Evolutionary conservation across 2,113 vertebrate species (phyloP).

Genomic region (Cavia porcellus): DNA sequence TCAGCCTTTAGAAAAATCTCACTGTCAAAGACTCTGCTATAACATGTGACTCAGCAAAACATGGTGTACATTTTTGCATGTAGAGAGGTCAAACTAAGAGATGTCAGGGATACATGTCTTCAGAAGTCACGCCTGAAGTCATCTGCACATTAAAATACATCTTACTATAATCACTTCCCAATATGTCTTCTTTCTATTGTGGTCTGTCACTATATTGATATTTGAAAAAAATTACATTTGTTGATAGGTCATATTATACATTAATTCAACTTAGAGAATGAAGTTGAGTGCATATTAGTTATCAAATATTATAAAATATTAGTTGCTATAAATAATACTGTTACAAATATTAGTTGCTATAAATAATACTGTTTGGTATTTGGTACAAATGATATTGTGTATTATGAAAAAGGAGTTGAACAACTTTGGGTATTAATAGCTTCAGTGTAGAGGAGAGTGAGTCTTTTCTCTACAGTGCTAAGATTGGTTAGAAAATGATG

Average conservation of each 20-base stretch:
- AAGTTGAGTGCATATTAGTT: not conserved
- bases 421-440: not conserved
- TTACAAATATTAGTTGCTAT: not conserved
- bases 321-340: not conserved
- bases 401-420: not conserved
- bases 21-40: not conserved
- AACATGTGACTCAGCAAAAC: not conserved
- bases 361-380: not conserved
- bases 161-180: not conserved
- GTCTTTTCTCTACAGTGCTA: not conserved
- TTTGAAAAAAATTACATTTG: conserved; percentile 12
- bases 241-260: not conserved
- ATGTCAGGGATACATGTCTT: not conserved
- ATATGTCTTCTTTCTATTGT: not conserved
- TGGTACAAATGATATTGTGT: not conserved
- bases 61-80: not conserved
- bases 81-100: not conserved
- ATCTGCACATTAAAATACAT: not conserved
- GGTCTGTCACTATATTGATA: not conserved
- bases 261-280: conserved; percentile 13
- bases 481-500: not conserved
- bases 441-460: rapidly evolving
- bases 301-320: not conserved
- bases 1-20: not conserved
- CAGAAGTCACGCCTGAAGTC: not conserved